Evolutionary conservation across 2,888 invertebrate genomes (phyloP), one percentile per base, ranked within the genome.

Genomic region (Lacanobia oleracea): DNA sequence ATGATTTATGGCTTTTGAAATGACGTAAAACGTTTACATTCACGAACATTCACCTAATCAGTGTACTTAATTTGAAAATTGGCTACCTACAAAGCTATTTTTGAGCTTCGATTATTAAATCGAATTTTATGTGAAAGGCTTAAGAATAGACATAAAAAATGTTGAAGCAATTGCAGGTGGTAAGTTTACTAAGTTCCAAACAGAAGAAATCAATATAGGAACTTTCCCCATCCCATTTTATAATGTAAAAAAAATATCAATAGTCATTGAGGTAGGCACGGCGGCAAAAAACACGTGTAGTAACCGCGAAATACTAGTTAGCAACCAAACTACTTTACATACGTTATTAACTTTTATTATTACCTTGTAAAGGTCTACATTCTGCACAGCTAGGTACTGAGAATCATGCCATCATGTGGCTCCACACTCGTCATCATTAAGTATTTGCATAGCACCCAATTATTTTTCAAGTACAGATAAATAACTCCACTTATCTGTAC

Each of bases 401-500:
- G 21, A 40, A 59, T 59, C 21, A 16, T 2, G 8, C 23, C 14
- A 59, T 59, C 21, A 16, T 2, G 14, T 53, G 14, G 6, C 4
- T 6, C 12, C 12, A 21, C 18, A 2, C n/a, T 21, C 12, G 12
- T 18, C 37, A 48, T 40, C 37, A 40, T 5, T 74, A n/a, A n/a
- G n/a, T n/a, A 59, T 73, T 73, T 40, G 18, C 57, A 37, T 45
- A 27, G n/a, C 33, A 61, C 14, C 16, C 40, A 62, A 27, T 18
- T 65, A 43, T 23, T 10, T 59, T 54, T 9, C 33, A 37, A 50
- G 10, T 57, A 61, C 14, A 37, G 33, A 75, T 62, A 56, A 6
- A 75, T 62, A 56, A 6, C 45, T 14, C 40, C 8, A 37, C 50
- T 23, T 76, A 76, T n/a, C 60, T 54, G 9, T 59, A 54, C 54